phyloP scores from a whole-genome alignment of 2,797 vertebrate species.

The Diceros bicornis region DNA sequence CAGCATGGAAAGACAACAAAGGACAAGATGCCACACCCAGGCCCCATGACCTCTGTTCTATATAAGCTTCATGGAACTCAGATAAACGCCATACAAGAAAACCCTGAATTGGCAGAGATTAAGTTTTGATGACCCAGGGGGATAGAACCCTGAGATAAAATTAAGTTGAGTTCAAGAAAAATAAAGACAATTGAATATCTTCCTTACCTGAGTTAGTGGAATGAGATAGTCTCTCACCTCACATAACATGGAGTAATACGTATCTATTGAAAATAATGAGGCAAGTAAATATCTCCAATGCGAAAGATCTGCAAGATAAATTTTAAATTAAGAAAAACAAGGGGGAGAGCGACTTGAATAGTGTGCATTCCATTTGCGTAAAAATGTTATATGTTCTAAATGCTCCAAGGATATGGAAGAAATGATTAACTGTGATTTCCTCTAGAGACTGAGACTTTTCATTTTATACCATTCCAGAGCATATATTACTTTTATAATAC shows the following conservation, averaged over 20 bases:
- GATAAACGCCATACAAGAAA: background rate
- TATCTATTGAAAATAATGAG: background rate
- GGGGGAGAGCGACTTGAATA: background rate
- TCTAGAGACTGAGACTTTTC: background rate
- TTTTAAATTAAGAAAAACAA: conserved; percentile 60
- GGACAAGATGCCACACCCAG: background rate
- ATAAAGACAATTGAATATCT: background rate
- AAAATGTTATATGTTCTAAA: conserved; percentile 24
- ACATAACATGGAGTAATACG: background rate
- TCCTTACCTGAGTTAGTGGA: background rate
- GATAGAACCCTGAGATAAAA: background rate
- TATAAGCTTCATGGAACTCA: background rate
- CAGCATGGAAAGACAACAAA: background rate
- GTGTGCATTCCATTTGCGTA: background rate
- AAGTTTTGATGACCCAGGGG: background rate
- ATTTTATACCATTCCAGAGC: background rate
- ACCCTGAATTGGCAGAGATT: background rate
- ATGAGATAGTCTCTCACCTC: background rate
- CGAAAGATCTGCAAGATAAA: conserved; percentile 49
- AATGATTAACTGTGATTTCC: conserved; percentile 7
- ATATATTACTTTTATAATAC: conserved; percentile 35
- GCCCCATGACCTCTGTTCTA: background rate
- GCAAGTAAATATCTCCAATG: background rate
- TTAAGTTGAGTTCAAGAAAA: background rate
- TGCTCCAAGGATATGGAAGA: conserved; percentile 8